A percentile compares a stretch with the other conserved stretches of the same genome.
phyloP scores from a whole-genome alignment of 2,113 vertebrate species.

The Ctenodactylus gundi region DNA sequence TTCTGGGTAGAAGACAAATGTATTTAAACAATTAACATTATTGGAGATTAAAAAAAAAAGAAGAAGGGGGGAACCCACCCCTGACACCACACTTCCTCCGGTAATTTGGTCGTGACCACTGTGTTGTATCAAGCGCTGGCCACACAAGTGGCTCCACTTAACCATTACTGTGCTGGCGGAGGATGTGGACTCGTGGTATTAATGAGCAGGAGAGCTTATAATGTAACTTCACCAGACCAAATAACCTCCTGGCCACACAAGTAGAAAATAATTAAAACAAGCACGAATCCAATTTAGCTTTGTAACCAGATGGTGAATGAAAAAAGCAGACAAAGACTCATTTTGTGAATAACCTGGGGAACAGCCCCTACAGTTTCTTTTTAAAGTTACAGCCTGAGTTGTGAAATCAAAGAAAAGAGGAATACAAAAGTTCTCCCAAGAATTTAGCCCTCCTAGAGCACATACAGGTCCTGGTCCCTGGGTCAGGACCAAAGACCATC shows the following conservation, averaged over 20 bases:
- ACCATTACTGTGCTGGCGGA: conserved; percentile 59
- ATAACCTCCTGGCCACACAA: conserved; percentile 89
- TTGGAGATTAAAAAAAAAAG: conserved; percentile 61
- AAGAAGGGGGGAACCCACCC: conserved; percentile 50
- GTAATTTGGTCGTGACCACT: conserved; percentile 80
- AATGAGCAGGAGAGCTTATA: conserved; percentile 77
- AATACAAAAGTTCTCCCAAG: conserved; percentile 28
- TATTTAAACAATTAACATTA: conserved; percentile 76
- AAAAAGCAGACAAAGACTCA: conserved; percentile 74
- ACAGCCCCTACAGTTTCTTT: conserved; percentile 53
- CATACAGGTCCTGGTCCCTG: not conserved
- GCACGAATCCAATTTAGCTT: conserved; percentile 75
- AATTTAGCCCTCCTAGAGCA: not conserved
- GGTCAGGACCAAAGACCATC: conserved; percentile 47
- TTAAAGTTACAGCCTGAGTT: conserved; percentile 63
- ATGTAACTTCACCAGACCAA: conserved; percentile 82
- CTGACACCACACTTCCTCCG: conserved; percentile 79
- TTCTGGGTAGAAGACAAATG: conserved; percentile 71
- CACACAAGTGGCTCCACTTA: conserved; percentile 87
- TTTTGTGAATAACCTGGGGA: conserved; percentile 76
- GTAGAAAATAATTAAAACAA: conserved; percentile 88
- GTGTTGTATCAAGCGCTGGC: conserved; percentile 79
- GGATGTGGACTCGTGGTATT: conserved; percentile 83
- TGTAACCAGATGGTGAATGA: conserved; percentile 83
- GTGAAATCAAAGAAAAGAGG: conserved; percentile 46